Percentiles rank a stretch among this genome's conserved stretches.
Conservation (phyloP, 2,113 vertebrate species). For the Neopipo cinnamomea region DNA sequence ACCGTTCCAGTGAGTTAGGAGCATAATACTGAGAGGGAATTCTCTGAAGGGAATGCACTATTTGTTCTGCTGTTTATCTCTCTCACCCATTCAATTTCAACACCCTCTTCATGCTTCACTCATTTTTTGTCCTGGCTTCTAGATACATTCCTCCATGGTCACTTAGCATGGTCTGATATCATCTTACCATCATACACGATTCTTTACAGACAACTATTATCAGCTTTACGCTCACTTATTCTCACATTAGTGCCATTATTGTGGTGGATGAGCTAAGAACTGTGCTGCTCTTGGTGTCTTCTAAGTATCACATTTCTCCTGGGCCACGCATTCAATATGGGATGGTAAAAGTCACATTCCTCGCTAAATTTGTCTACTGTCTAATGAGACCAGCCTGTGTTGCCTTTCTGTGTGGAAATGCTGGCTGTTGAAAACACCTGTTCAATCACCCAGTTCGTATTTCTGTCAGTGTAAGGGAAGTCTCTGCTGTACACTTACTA, state of each 20-base stretch:
- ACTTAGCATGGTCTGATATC: slow-evolving; percentile 28
- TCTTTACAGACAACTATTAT: slow-evolving; percentile 48
- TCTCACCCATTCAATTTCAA: slow-evolving; percentile 31
- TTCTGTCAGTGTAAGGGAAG: background rate
- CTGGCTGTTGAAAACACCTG: background rate
- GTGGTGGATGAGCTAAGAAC: slow-evolving; percentile 38
- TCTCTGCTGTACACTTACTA: background rate
- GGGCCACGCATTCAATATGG: background rate
- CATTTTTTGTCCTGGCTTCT: slow-evolving; percentile 6
- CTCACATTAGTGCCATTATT: slow-evolving; percentile 56
- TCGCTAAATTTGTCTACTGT: background rate
- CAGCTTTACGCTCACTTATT: slow-evolving; percentile 60
- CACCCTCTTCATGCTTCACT: slow-evolving; percentile 27
- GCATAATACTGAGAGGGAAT: background rate
- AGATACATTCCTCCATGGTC: slow-evolving; percentile 36
- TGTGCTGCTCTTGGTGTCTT: background rate
- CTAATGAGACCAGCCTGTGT: background rate
- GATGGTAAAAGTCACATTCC: slow-evolving; percentile 32
- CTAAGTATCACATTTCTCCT: background rate
- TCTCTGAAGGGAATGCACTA: background rate
- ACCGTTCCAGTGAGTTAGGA: background rate
- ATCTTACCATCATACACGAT: slow-evolving; percentile 3
- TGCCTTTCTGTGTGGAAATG: background rate
- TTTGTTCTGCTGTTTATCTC: background rate
- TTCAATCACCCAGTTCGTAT: background rate